A percentile compares a stretch with the other conserved stretches of the same genome.
Conservation (phyloP, 2,888 invertebrate species). For the Crossocerus cetratus region DNA sequence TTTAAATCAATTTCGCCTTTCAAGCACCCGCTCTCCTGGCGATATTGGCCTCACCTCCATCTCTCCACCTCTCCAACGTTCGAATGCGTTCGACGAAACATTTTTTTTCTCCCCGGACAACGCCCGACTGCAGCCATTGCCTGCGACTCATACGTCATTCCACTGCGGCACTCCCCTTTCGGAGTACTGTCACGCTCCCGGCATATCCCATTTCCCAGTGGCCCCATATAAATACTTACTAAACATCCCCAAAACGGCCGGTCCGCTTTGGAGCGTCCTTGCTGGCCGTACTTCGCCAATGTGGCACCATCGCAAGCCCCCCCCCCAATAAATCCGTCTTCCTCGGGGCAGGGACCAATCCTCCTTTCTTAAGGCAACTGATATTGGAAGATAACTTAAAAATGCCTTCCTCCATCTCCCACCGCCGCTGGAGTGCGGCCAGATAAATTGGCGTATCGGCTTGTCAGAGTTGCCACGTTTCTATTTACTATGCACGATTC, state of each 20-base stretch:
- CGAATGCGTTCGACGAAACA: background rate
- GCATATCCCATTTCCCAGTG: background rate
- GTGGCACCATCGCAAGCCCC: conserved; percentile 26
- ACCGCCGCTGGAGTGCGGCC: background rate
- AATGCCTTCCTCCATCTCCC: background rate
- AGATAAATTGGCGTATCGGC: conserved; percentile 11
- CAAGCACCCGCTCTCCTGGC: too few species aligned
- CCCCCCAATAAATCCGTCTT: conserved; percentile 30
- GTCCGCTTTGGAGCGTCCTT: background rate
- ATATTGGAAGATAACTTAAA: too few species aligned
- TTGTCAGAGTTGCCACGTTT: background rate
- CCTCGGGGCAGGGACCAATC: conserved; percentile 12
- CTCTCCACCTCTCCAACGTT: background rate
- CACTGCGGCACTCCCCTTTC: conserved; percentile 2
- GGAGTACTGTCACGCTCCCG: conserved; percentile 5
- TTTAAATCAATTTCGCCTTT: too few species aligned
- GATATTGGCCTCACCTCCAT: background rate
- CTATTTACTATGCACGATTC: too few species aligned
- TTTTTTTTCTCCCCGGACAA: background rate
- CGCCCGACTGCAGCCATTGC: background rate
- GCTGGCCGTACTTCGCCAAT: background rate
- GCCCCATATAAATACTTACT: background rate
- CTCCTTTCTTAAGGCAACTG: conserved; percentile 23
- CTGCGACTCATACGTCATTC: conserved; percentile 2
- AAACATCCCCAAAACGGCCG: background rate